Evolutionary conservation across 2,797 vertebrate species (phyloP), one percentile per base, ranked within the genome.

Genomic region (Enteromius paludinosus): DNA sequence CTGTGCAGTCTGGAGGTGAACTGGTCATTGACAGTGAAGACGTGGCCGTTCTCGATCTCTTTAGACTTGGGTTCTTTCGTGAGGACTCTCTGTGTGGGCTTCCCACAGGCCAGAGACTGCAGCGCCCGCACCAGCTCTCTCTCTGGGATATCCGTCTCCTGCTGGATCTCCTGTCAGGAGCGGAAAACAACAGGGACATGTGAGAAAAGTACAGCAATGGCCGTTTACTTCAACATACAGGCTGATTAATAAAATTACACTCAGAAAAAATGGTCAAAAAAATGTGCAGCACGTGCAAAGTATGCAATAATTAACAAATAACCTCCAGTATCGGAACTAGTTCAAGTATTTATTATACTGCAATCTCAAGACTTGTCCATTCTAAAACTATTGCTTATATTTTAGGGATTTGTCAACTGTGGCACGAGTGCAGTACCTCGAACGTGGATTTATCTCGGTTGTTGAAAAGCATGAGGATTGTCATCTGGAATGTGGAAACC

Each of bases 401-500:
- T 56, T 56, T 11, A 59, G 23, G 1, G 10, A 23, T 1, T 5
- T 0, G n/a, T 43, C 25, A 64, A 65, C 54, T 12, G 8, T 33
- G 14, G 25, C 9, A 49, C 47, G 2, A 49, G 69, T n/a, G 23
- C 6, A 92, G 89, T 94, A 99, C 98, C 97, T 99, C 98, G 93
- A 99, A 99, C 0, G 95, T 97, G 12, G 96, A 99, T 87, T 98
- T 99, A 88, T 99, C 98, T 93, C 98, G 95, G 93, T 98, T 99
- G 93, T 99, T 99, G 88, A 99, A 99, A 66, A 99, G 97, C 97
- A 99, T 99, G 87, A 99, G 95, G 94, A 99, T 99, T n/a, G 98
- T 99, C 98, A 99, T 99, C 93, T 99, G 98, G 93, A 99, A 99
- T 89, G 98, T 99, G 82, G 98, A 99, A 66, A 99, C 98, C 92